Evolutionary conservation across 92 coral and sea anemone genomes (phyloP).

Genomic region (Porites rus): DNA sequence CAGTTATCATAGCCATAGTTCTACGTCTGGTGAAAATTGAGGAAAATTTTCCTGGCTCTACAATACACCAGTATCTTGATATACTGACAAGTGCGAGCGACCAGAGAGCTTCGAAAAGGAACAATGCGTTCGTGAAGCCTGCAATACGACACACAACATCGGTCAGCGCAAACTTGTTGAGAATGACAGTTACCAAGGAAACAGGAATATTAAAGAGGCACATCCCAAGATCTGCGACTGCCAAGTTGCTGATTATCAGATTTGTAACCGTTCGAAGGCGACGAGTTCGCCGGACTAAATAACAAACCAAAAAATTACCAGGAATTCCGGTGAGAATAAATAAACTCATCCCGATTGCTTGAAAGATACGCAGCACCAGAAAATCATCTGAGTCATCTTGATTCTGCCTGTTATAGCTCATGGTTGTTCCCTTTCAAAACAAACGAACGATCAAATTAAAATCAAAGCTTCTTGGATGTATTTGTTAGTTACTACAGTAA

Average conservation of each 20-base stretch:
- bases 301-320: slow-evolving; percentile 81
- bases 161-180: slow-evolving; percentile 58
- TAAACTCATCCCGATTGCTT: slow-evolving; percentile 55
- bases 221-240: slow-evolving; percentile 85
- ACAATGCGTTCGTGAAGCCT: slow-evolving; percentile 80
- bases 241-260: slow-evolving; percentile 80
- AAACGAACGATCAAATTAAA: background rate
- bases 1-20: slow-evolving; percentile 70
- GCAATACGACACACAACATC: slow-evolving; percentile 65
- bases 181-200: slow-evolving; percentile 69
- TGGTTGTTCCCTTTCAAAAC: slow-evolving; percentile 10
- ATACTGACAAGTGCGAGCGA: slow-evolving; percentile 83
- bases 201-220: slow-evolving; percentile 84
- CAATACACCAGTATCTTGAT: slow-evolving; percentile 85
- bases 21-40: slow-evolving; percentile 68
- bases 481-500: background rate
- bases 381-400: background rate
- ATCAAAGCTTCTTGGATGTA: background rate
- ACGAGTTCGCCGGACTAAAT: slow-evolving; percentile 78
- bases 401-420: background rate
- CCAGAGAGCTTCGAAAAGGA: slow-evolving; percentile 80
- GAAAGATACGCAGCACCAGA: slow-evolving; percentile 36
- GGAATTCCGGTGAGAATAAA: slow-evolving; percentile 83
- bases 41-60: slow-evolving; percentile 78
- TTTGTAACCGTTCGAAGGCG: slow-evolving; percentile 85